Percentiles rank a stretch among this genome's conserved stretches.
Evolutionary conservation across 2,888 invertebrate species (phyloP).

Genomic region (Orthosia gothica): DNA sequence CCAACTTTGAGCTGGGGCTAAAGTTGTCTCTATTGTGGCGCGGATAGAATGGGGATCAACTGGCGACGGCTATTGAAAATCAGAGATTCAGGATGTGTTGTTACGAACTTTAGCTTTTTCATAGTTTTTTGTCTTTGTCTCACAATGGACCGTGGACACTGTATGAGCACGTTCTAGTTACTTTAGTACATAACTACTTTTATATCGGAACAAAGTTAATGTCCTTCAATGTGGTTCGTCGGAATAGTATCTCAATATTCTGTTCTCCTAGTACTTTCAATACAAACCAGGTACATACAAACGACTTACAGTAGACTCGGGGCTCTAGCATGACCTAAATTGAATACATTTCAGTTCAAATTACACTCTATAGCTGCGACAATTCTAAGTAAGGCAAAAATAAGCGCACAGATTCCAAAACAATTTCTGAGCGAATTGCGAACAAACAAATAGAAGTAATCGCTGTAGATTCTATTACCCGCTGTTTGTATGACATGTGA

Average conservation of each 20-base stretch:
- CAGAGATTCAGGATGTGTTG: slow-evolving; percentile 26
- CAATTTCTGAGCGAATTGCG: neutral
- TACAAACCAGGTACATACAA: neutral
- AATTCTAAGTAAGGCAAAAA: slow-evolving; percentile 1
- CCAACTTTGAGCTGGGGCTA: slow-evolving; percentile 35
- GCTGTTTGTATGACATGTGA: slow-evolving; percentile 12
- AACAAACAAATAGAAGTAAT: neutral
- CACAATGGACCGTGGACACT: neutral
- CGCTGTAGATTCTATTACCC: neutral
- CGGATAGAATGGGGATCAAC: slow-evolving; percentile 49
- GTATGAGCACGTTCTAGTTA: neutral
- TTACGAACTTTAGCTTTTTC: slow-evolving; percentile 19
- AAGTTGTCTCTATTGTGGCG: slow-evolving; percentile 43
- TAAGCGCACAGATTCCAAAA: slow-evolving; percentile 3
- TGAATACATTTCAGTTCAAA: neutral
- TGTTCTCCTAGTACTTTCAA: neutral
- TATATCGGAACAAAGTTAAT: neutral
- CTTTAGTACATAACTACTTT: neutral
- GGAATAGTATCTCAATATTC: neutral
- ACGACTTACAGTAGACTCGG: neutral
- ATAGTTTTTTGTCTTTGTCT: slow-evolving; percentile 13
- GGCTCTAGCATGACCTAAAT: slow-evolving; percentile 2
- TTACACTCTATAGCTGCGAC: neutral
- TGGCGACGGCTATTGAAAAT: slow-evolving; percentile 42
- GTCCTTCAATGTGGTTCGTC: neutral